phyloP scores from a whole-genome alignment of 1,140 invertebrate genomes.

The Drosophila azteca region DNA sequence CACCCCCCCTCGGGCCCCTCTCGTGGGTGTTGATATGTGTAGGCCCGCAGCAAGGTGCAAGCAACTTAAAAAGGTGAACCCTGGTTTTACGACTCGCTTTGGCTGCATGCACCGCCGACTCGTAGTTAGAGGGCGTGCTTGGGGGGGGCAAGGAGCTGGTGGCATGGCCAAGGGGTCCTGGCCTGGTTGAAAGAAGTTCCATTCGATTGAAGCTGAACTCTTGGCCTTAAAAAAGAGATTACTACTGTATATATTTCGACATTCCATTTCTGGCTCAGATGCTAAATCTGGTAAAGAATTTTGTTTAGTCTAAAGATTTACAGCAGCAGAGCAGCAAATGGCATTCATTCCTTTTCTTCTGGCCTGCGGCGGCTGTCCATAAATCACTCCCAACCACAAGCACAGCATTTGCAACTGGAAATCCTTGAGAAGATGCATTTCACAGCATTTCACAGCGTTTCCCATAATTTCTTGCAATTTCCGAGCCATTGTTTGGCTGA shows the following conservation, averaged over 20 bases:
- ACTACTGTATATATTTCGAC: too few species aligned
- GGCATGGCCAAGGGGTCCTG: conserved; percentile 13
- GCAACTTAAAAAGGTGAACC: conserved; percentile 45
- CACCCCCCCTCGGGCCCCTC: not conserved
- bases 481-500: conserved; percentile 52
- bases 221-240: too few species aligned
- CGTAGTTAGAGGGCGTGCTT: too few species aligned
- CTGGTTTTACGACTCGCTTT: conserved; percentile 46
- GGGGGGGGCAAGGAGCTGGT: conserved; percentile 13
- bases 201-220: too few species aligned
- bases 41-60: conserved; percentile 51
- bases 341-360: conserved; percentile 14
- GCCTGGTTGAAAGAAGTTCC: too few species aligned
- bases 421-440: conserved; percentile 15
- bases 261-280: too few species aligned
- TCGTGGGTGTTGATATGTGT: conserved; percentile 47
- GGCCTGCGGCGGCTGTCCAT: conserved; percentile 9
- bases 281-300: conserved; percentile 6
- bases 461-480: conserved; percentile 51
- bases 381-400: conserved; percentile 41
- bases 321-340: conserved; percentile 1
- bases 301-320: conserved; percentile 22
- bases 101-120: conserved; percentile 36
- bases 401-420: conserved; percentile 17
- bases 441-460: conserved; percentile 16